These are phyloP conservation scores for Melanerpes aurifrons DNA, from an alignment of 2,113 vertebrate species.

Conservation along the genomic window DNA sequence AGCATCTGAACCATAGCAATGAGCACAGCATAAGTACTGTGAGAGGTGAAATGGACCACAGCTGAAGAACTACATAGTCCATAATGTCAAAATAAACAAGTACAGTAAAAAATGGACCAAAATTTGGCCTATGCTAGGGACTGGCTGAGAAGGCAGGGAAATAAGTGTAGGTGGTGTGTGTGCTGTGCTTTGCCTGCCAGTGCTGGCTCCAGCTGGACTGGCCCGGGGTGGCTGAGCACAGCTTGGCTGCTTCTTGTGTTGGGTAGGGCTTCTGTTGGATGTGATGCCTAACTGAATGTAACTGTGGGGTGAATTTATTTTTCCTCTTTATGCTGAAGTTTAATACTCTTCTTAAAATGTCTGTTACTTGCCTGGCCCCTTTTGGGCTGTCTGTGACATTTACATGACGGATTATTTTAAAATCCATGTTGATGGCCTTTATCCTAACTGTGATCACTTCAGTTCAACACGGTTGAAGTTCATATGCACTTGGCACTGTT, in stretches of 20 bases:
- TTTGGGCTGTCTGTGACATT: not conserved
- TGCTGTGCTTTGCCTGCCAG: not conserved
- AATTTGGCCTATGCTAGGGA: not conserved
- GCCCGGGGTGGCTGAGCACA: not conserved
- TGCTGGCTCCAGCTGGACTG: not conserved
- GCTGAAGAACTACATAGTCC: not conserved
- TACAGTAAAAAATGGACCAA: not conserved
- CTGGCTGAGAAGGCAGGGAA: not conserved
- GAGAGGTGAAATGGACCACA: not conserved
- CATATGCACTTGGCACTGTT: constrained; percentile 1
- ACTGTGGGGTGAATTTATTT: not conserved
- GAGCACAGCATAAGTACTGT: not conserved
- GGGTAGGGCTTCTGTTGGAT: not conserved
- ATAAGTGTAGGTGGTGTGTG: not conserved
- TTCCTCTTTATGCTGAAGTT: not conserved
- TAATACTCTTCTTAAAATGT: not conserved
- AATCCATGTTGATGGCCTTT: constrained; percentile 45
- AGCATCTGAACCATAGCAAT: not conserved
- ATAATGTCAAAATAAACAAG: not conserved
- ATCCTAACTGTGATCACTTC: constrained; percentile 3
- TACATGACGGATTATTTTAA: constrained; percentile 1
- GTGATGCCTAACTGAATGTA: constrained; percentile 29
- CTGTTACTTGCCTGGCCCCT: constrained; percentile 16
- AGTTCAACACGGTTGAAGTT: constrained; percentile 32
- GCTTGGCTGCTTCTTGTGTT: not conserved